Base-by-base conservation (phyloP, 2,113 vertebrate genomes). In the Microtus ochrogaster region DNA sequence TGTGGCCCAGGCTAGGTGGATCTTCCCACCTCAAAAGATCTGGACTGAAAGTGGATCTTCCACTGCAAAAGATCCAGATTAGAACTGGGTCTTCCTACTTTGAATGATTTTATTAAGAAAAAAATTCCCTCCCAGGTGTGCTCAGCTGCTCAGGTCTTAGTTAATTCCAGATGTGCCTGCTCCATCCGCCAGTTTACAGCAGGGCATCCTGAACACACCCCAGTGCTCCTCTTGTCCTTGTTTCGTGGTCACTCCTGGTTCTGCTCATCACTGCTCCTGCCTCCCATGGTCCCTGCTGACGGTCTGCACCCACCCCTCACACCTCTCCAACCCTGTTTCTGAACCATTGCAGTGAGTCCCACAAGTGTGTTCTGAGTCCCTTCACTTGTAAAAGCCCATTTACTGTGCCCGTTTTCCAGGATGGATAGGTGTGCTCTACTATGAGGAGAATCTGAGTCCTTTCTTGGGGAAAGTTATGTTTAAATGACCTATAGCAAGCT, bases 261-360 rank as follows among this genome's bases (percentile, higher is more conserved):
- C 55, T 58, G 6, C 39, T 63, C 19, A 3, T 13, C 55, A 21
- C 84, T 63, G 28, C 19, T 84, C 11, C 2, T 0, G 3, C 41
- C 4, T 63, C 26, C 63, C 3, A 17, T 73, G 3, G 0, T 2
- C 16, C 47, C n/a, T 1, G 5, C 12, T 11, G 21, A 78, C 28
- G 22, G 17, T n/a, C 66, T 30, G 76, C 30, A 7, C 33, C 28
- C 2, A 12, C 3, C 41, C 70, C 49, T 61, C 10, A 10, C 3
- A 7, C 39, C 55, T 85, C 70, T 91, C 86, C 39, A 44, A 41
- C 68, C 4, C 14, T 72, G 55, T 79, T 81, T 47, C 65, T 3
- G 47, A 63, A 79, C 17, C 41, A 39, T 11, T 16, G 1, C 49
- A 44, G 5, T 14, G 30, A 24, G 10, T 58, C n/a, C 58, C 16